A percentile compares a stretch with the other conserved stretches of the same genome.
Conservation (phyloP, 2,888 invertebrate genomes). For the Tuta absoluta region DNA sequence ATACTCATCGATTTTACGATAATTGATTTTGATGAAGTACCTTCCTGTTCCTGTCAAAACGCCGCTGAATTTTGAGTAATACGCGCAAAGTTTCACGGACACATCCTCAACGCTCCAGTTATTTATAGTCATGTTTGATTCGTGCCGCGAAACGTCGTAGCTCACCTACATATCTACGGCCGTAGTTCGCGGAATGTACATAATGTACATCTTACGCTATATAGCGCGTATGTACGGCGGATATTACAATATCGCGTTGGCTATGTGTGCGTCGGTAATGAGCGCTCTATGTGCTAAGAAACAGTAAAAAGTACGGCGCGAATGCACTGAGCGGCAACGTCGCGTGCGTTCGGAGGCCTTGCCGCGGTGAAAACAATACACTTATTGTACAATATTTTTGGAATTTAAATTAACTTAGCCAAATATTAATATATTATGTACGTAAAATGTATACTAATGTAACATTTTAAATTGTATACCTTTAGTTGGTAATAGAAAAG, state of each 20-base stretch:
- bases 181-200: constrained; percentile 72
- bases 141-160: constrained; percentile 64
- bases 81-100: constrained; percentile 61
- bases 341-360: constrained; percentile 70
- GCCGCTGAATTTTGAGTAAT: constrained; percentile 21
- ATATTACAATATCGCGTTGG: constrained; percentile 69
- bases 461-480: no score
- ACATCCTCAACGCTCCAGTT: constrained; percentile 55
- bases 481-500: no score
- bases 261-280: constrained; percentile 71
- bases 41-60: not conserved
- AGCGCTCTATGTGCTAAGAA: constrained; percentile 81
- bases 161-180: constrained; percentile 75
- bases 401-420: not conserved
- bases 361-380: constrained; percentile 76
- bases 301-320: constrained; percentile 83
- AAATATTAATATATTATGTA: no score
- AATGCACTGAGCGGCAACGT: constrained; percentile 74
- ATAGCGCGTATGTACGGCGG: constrained; percentile 57
- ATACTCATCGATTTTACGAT: not conserved
- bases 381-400: constrained; percentile 26
- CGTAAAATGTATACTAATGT: no score
- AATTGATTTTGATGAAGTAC: not conserved
- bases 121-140: constrained; percentile 76
- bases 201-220: constrained; percentile 76